Evolutionary conservation across 92 coral and sea anemone species (phyloP), one percentile per base, ranked within the genome.

Genomic region (Phymanthus crucifer): DNA sequence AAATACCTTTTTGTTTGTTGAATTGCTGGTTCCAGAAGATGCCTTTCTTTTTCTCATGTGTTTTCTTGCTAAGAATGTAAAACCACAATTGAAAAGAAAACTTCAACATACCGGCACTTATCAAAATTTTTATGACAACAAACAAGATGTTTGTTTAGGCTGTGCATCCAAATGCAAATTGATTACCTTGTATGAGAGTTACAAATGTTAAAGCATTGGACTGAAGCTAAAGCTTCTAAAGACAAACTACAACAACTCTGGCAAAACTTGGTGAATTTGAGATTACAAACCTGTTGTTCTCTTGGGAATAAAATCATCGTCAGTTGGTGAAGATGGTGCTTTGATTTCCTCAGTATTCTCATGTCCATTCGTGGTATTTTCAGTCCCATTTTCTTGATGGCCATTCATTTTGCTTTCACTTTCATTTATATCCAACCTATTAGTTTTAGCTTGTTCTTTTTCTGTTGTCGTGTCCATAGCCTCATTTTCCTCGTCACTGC

Each of bases 31-130:
- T 71, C 77, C 84, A 61, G 76, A 32, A 19, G 87, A 52, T 32
- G 91, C 91, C 72, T 91, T 91, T 73, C 96, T 64, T 78, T 91
- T 91, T 40, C 84, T 91, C 93, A 91, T 89, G 75, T 91, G 96
- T 61, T 91, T 91, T 50, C 96, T 86, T 47, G 96, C 96, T 91
- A 23, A 36, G 17, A 45, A 71, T 7, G 37, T 47, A 36, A 36
- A 26, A 24, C 0, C 2, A 29, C 3, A 27, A 7, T 27, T 24
- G 33, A 24, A 61, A 27, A 2, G 68, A 24, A 24, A 29, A 61
- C 6, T 4, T 3, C 3, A n/a, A 54, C 21, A 6, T 8, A 7
- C 7, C n/a, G 66, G 14, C 4, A 6, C 12, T 61, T 3, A 24
- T 61, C 64, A 27, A 61, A 61, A 8, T 29, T 34, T 27, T 54